These are phyloP conservation scores for Hycleus phaleratus DNA, from an alignment of 1,140 invertebrate genomes.

Conservation along the genomic window DNA sequence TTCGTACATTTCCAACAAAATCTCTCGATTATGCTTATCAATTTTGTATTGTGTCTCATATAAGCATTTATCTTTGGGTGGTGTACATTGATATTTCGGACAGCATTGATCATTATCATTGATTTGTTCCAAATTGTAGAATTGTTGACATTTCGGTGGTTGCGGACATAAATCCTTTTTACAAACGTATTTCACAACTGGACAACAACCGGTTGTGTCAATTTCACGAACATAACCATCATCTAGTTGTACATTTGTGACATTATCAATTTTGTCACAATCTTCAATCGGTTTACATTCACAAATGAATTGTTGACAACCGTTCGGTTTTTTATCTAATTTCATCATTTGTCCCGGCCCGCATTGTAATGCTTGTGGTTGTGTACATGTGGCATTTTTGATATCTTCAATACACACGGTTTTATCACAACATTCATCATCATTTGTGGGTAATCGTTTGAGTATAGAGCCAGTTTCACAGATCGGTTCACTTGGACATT, in stretches of 20 bases:
- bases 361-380: conserved; percentile 55
- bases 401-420: conserved; percentile 53
- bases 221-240: conserved; percentile 44
- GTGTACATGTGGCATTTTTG: background rate
- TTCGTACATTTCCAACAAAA: conserved; percentile 35
- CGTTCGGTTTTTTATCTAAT: conserved; percentile 48
- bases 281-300: conserved; percentile 62
- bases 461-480: conserved; percentile 46
- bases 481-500: conserved; percentile 53
- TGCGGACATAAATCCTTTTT: conserved; percentile 52
- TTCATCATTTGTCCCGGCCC: conserved; percentile 62
- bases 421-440: conserved; percentile 57
- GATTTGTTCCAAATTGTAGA: conserved; percentile 43
- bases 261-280: conserved; percentile 47
- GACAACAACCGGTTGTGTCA: conserved; percentile 56
- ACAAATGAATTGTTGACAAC: conserved; percentile 62
- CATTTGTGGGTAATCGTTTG: conserved; percentile 43
- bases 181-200: conserved; percentile 51
- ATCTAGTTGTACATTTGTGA: conserved; percentile 43
- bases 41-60: conserved; percentile 50
- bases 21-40: conserved; percentile 47
- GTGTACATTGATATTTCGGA: conserved; percentile 54
- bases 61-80: conserved; percentile 62
- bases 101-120: conserved; percentile 52
- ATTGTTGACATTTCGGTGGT: conserved; percentile 50